Evolutionary conservation across 2,888 invertebrate genomes (phyloP).

Genomic region (Cheilosia vulpina): DNA sequence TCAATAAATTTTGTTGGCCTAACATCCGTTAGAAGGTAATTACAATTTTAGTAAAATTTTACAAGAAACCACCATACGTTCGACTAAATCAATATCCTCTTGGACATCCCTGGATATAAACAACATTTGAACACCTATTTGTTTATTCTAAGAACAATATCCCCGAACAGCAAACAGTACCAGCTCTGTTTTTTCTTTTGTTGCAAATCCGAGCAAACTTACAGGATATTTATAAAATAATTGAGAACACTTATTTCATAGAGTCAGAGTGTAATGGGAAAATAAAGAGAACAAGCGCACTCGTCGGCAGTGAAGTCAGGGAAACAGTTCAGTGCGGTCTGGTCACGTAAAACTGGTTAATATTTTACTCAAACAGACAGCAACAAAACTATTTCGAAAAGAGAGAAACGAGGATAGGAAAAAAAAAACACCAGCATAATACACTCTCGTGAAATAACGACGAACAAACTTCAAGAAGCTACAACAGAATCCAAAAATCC

Average conservation of each 20-base stretch:
- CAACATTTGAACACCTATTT: too few relatives aligned
- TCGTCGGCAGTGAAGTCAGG: conserved; percentile 56
- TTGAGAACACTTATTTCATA: conserved; percentile 56
- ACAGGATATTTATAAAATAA: conserved; percentile 68
- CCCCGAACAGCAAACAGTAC: background rate
- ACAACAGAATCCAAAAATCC: conserved; percentile 39
- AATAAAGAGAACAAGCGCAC: conserved; percentile 46
- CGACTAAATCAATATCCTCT: too few relatives aligned
- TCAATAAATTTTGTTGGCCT: too few relatives aligned
- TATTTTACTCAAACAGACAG: conserved; percentile 42
- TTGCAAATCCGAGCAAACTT: conserved; percentile 24
- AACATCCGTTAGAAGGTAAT: too few relatives aligned
- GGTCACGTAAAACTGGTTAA: conserved; percentile 75
- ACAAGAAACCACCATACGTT: too few relatives aligned
- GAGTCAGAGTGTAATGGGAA: conserved; percentile 21
- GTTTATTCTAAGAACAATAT: background rate
- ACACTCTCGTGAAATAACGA: conserved; percentile 12
- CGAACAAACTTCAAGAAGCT: conserved; percentile 53
- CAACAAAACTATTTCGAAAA: conserved; percentile 46
- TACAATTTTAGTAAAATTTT: too few relatives aligned
- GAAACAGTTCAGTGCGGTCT: conserved; percentile 41
- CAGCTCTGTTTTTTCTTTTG: background rate
- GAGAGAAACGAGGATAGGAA: conserved; percentile 13
- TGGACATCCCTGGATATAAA: background rate
- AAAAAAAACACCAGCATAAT: background rate